Evolutionary conservation across 2,113 vertebrate genomes (phyloP).

Genomic region (Sylvilagus bachmani): DNA sequence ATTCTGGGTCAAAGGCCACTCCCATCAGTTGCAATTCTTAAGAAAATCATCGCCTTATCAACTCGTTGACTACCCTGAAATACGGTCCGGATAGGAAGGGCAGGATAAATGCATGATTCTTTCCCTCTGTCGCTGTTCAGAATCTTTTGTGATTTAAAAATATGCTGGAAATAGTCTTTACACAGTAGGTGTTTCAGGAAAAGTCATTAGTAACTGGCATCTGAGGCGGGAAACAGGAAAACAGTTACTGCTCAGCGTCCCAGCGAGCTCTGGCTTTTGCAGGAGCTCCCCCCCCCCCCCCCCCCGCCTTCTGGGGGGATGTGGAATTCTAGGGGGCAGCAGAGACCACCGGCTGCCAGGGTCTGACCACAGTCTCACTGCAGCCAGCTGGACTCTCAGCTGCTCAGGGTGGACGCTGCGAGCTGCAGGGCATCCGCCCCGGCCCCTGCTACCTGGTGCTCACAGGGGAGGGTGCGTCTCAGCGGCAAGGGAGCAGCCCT

Average conservation of each 20-base stretch:
- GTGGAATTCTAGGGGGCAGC: slow-evolving; percentile 61
- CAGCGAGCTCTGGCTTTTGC: neutral
- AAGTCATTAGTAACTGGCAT: neutral
- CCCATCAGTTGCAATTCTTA: neutral
- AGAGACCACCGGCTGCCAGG: slow-evolving; percentile 54
- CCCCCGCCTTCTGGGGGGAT: neutral
- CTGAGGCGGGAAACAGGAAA: neutral
- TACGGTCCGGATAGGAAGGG: neutral
- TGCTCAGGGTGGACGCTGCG: neutral
- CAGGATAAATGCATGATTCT: neutral
- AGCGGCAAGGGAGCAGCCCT: neutral
- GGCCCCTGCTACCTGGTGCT: too few species aligned
- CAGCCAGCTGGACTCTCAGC: neutral
- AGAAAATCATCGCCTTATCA: neutral
- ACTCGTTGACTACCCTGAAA: neutral
- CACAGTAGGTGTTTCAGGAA: neutral
- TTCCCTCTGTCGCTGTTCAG: neutral
- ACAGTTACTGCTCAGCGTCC: neutral
- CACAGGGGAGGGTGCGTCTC: neutral
- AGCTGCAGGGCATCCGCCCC: neutral
- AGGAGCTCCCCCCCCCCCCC: too few species aligned
- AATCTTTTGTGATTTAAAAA: neutral
- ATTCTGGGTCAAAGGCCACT: too few species aligned
- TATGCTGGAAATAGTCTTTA: neutral
- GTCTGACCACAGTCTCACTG: neutral